Evolutionary conservation across 2,797 vertebrate species (phyloP).

Genomic region (Leucoraja ocellata): DNA sequence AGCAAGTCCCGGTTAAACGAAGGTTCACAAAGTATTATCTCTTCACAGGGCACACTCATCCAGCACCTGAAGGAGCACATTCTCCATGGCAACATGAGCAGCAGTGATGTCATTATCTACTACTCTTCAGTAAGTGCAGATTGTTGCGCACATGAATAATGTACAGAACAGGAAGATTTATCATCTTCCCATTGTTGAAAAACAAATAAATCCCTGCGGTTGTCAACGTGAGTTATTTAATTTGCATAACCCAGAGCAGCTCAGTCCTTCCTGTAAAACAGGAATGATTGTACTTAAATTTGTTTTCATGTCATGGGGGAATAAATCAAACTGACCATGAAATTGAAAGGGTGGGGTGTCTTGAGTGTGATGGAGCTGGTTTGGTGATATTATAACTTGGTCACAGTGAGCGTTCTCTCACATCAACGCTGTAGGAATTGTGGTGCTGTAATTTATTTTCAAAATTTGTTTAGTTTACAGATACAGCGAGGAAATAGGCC

Average conservation of each 20-base stretch:
- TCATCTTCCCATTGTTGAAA: not conserved
- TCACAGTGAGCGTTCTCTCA: not conserved
- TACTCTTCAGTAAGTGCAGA: constrained; percentile 78
- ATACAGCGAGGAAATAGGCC: no score
- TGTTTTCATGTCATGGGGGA: not conserved
- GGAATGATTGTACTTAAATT: not conserved
- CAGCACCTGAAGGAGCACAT: constrained; percentile 91
- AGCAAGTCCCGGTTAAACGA: not conserved
- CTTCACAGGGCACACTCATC: constrained; percentile 78
- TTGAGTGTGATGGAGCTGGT: not conserved
- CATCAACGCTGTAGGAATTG: not conserved
- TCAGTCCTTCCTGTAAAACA: not conserved
- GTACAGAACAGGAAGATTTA: not conserved
- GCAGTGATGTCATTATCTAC: constrained; percentile 80
- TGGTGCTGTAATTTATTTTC: not conserved
- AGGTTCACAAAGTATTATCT: not conserved
- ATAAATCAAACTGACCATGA: not conserved
- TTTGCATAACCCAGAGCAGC: constrained; percentile 9
- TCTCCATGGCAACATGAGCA: constrained; percentile 80
- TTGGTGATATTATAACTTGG: not conserved
- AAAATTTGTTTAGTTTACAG: no score
- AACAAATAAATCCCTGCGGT: not conserved
- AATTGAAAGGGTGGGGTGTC: not conserved
- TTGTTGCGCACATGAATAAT: constrained; percentile 17
- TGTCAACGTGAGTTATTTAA: constrained; percentile 14